These are phyloP conservation scores for Bombyx huttoni DNA, from an alignment of 2,888 invertebrate species.

Conservation along the genomic window DNA sequence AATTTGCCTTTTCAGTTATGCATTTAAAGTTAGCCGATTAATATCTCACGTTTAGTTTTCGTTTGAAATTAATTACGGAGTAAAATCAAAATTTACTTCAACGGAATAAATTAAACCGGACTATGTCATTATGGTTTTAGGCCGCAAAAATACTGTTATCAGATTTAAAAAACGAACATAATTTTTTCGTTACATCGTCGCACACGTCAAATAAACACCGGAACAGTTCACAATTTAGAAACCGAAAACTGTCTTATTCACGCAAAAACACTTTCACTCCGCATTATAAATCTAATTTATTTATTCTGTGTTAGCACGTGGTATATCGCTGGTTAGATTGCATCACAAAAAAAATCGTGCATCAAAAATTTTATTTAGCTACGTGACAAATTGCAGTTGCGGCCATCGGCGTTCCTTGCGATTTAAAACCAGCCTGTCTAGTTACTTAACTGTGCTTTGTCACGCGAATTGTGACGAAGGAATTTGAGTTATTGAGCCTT, in stretches of 20 bases:
- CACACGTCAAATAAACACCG: not conserved
- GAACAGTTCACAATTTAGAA: not conserved
- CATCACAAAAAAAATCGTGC: conserved; percentile 5
- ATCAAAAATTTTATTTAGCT: conserved; percentile 5
- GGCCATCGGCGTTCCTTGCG: conserved; percentile 5
- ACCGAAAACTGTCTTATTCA: not conserved
- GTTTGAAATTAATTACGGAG: too few species aligned
- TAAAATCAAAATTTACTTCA: too few species aligned
- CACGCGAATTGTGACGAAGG: conserved; percentile 3
- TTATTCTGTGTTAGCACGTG: conserved; percentile 1
- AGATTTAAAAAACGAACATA: too few species aligned
- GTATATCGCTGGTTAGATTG: not conserved
- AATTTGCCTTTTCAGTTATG: too few species aligned
- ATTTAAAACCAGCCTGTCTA: conserved; percentile 1
- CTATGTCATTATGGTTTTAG: too few species aligned
- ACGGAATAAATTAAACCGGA: too few species aligned
- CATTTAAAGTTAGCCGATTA: too few species aligned
- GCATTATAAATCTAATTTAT: not conserved
- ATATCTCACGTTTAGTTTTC: too few species aligned
- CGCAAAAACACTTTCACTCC: not conserved
- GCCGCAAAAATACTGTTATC: too few species aligned
- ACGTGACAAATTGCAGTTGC: conserved; percentile 8
- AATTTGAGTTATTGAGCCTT: conserved; percentile 1
- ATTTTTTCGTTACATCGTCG: too few species aligned
- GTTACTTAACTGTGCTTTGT: conserved; percentile 3